These are phyloP conservation scores for Lutjanus argentimaculatus DNA, from an alignment of 2,797 vertebrate species.

Conservation along the genomic window DNA sequence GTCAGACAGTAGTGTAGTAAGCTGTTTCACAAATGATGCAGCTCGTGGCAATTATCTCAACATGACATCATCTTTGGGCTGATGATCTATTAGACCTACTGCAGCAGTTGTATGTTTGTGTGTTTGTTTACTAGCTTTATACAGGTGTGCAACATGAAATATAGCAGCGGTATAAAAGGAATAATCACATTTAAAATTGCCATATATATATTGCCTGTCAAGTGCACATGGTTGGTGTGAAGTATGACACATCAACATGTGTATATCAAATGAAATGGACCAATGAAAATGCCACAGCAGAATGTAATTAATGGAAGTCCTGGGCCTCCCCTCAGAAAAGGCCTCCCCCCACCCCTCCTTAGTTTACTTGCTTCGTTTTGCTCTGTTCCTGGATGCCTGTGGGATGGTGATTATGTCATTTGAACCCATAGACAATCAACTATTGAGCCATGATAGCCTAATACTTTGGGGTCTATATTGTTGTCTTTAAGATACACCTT, in stretches of 20 bases:
- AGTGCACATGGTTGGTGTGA: not conserved
- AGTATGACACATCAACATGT: not conserved
- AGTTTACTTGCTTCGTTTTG: too few species aligned
- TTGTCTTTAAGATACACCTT: too few species aligned
- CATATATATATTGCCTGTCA: conserved; percentile 16
- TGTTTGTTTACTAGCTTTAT: not conserved
- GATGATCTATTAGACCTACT: conserved; percentile 10
- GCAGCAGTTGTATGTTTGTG: conserved; percentile 9
- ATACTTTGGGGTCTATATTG: too few species aligned
- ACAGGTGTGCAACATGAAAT: conserved; percentile 4
- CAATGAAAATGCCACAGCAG: conserved; percentile 18
- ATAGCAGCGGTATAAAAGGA: not conserved
- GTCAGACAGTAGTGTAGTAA: not conserved
- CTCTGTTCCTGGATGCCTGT: too few species aligned
- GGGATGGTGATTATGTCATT: too few species aligned
- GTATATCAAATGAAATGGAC: conserved; percentile 21
- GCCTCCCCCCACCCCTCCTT: too few species aligned
- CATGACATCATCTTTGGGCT: conserved; percentile 18
- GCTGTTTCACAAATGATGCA: conserved; percentile 21
- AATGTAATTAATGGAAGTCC: not conserved
- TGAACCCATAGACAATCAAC: too few species aligned
- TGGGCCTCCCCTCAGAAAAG: too few species aligned
- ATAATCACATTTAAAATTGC: conserved; percentile 3
- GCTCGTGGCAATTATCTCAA: conserved; percentile 23
- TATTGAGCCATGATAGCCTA: too few species aligned